Base-by-base conservation (phyloP, 2,113 vertebrate genomes). In the Mixornis gularis region DNA sequence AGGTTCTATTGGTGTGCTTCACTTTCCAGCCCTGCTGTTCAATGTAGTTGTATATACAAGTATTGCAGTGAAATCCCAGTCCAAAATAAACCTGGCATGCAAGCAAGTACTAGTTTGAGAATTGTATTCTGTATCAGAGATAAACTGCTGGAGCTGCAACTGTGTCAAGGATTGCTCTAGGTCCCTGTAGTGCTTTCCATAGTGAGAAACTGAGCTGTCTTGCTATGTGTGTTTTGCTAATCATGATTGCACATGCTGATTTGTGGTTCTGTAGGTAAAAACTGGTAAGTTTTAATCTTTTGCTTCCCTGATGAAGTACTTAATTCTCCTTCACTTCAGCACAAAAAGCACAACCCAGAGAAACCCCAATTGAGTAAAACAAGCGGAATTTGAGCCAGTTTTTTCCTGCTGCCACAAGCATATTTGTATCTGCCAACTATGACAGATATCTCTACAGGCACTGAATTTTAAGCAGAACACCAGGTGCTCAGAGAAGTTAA, bases 371-470 rank as follows among this genome's bases (percentile, higher is more conserved):
- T 63, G 53, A 87, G n/a, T 95, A 79, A 92, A 95, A 90, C 0
- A 3, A 87, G 49, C 0, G 0, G 44, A 86, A 87, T 72, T 78
- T 81, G 62, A 89, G 79, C 90, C 88, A 95, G 58, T 87, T 84
- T 91, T 88, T 93, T 95, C 84, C 73, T 92, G 88, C 94, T 95
- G 62, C 79, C 73, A 89, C 90, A 93, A 93, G 90, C 69, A 29
- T 65, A 68, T 94, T 86, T 83, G 19, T 79, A 93, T 76, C 83
- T 93, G 89, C 93, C 93, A 85, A 7, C 83, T 94, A 86, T 94
- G 92, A 82, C 65, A 69, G 92, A 76, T 93, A 90, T 95, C 93
- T 94, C 80, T 89, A 40, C 80, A 87, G 62, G 40, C 69, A 36
- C 62, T 81, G 91, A 88, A 79, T 95, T 46, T 69, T 89, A 94